Conservation (phyloP, 2,797 vertebrate species). For the Ctenosaura bakeri region DNA sequence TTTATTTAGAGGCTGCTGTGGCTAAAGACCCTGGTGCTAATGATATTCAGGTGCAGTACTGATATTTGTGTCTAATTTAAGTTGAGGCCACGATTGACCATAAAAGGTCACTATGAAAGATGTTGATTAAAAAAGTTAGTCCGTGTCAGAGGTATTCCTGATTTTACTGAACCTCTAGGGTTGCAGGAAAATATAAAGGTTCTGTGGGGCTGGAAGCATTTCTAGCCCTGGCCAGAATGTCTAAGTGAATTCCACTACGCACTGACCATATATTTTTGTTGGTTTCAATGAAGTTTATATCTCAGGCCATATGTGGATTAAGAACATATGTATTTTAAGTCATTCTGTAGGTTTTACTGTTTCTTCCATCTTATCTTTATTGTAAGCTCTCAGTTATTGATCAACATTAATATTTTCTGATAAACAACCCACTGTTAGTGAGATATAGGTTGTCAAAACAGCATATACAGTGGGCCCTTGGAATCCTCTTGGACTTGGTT, state of each 20-base stretch:
- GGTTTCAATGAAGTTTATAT: not conserved
- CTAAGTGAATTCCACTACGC: not conserved
- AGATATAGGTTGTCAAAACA: not conserved
- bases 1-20: constrained; percentile 5
- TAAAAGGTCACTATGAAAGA: not conserved
- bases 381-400: not conserved
- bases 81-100: not conserved
- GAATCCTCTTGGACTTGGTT: no score
- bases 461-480: not conserved
- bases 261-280: not conserved
- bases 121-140: no score
- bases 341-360: not conserved
- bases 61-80: not conserved
- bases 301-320: not conserved
- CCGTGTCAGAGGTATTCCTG: not conserved
- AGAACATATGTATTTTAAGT: not conserved
- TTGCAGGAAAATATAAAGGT: not conserved
- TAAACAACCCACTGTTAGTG: not conserved
- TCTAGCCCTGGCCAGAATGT: not conserved
- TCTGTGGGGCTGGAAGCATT: not conserved
- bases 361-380: not conserved
- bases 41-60: not conserved
- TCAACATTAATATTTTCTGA: not conserved
- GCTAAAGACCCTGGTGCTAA: not conserved
- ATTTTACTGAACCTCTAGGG: not conserved